Evolutionary conservation across 2,888 invertebrate species (phyloP), one percentile per base, ranked within the genome.

Genomic region (Ophioninae sp.): DNA sequence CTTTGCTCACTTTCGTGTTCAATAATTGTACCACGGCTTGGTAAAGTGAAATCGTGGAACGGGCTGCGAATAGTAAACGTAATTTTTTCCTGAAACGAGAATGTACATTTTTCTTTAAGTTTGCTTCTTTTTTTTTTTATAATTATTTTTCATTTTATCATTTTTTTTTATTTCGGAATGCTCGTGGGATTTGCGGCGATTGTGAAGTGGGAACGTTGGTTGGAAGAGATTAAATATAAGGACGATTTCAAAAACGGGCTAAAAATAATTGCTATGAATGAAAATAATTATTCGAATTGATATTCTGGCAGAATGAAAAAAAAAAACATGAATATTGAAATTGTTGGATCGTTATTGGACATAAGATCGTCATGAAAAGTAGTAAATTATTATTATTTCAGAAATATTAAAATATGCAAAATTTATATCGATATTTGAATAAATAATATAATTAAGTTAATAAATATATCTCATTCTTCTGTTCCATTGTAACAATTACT

Each of bases 41-140:
- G 91, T 92, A 92, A 92, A 93, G 89, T 91, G 91, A 92, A 89
- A 92, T 89, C 88, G 88, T 90, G 93, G 93, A 90, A 91, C 91
- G 89, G 93, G 93, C 92, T 92, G 87, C 91, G 93, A 92, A 92
- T 93, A 93, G 92, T 93, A 93, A 91, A 88, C 90, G 92, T 91
- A 93, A 89, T 89, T 89, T 86, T 89, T 82, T 88, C 90, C 92
- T 92, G 92, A 90, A 92, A 92, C 88, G 88, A 89, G 85, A 90
- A 86, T 79, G 82, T 67, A 83, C 17, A 83, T 82, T 81, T 73
- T 61, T 78, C 81, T 79, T 73, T 75, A 64, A 13, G 74, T 41
- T 44, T 59, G 59, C 56, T 56, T 44, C 77, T 68, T 20, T 39
- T 21, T 57, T 78, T 23, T 44, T 41, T 50, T 50, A 17, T 50